A percentile compares a stretch with the other conserved stretches of the same genome.
phyloP scores from a whole-genome alignment of 2,113 vertebrate genomes.

The Lampris incognitus region DNA sequence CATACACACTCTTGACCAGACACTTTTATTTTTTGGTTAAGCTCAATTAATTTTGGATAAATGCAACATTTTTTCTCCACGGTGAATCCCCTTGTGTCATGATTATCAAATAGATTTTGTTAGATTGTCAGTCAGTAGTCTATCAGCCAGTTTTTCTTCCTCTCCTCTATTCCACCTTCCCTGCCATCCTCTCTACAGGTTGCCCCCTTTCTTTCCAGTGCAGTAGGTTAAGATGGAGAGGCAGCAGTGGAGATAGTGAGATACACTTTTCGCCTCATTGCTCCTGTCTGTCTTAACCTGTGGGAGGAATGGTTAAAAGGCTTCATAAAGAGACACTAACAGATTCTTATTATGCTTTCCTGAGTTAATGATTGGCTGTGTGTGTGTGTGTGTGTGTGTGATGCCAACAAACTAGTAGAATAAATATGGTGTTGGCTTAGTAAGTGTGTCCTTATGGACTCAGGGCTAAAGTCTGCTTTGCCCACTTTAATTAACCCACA shows the following conservation, averaged over 20 bases:
- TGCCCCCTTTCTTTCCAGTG: too few species aligned
- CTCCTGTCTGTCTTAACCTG: background rate
- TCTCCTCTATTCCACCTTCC: too few species aligned
- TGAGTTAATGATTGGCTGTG: conserved; percentile 46
- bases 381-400: conserved; percentile 3
- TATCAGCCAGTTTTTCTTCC: too few species aligned
- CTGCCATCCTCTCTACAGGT: too few species aligned
- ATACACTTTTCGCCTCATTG: background rate
- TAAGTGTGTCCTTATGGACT: conserved; percentile 37
- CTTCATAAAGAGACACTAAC: conserved; percentile 10
- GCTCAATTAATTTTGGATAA: too few species aligned
- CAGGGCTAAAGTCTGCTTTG: conserved; percentile 28
- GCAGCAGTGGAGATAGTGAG: background rate
- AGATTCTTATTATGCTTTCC: conserved; percentile 12
- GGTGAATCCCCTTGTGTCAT: too few species aligned
- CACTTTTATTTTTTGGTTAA: too few species aligned
- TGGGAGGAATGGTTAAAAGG: background rate
- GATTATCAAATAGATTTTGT: too few species aligned
- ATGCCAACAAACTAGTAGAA: conserved; percentile 24
- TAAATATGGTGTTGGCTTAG: conserved; percentile 23
- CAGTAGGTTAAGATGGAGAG: too few species aligned
- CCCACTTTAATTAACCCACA: conserved; percentile 12
- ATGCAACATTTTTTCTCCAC: too few species aligned
- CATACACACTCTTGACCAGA: too few species aligned
- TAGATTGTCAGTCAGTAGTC: too few species aligned